Conservation (phyloP, 2,113 vertebrate species). For the Nettapus auritus region DNA sequence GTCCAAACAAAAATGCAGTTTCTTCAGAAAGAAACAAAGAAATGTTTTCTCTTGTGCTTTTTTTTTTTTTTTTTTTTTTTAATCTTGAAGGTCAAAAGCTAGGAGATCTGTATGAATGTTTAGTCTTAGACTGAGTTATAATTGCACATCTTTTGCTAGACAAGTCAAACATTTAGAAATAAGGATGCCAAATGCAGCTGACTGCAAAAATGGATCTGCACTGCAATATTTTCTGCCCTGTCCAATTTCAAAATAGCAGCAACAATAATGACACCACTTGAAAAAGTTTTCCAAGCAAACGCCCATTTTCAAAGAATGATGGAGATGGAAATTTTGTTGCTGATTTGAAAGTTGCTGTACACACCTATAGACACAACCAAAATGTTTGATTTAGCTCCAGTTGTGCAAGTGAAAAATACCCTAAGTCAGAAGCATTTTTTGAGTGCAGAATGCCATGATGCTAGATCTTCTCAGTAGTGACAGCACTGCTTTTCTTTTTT, state of each 20-base stretch:
- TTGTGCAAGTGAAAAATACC: not conserved
- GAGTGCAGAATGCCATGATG: not conserved
- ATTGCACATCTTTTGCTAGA: not conserved
- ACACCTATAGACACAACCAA: not conserved
- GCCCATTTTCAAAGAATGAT: not conserved
- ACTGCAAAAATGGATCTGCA: not conserved
- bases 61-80: not conserved
- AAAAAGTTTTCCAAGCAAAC: not conserved
- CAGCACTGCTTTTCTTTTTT: not conserved
- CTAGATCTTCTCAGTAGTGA: not conserved
- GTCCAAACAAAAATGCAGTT: not conserved
- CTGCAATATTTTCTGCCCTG: not conserved
- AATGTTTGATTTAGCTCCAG: not conserved
- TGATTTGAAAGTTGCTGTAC: not conserved
- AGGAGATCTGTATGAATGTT: not conserved
- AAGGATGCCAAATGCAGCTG: conserved; percentile 1
- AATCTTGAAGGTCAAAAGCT: not conserved
- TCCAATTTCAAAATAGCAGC: not conserved
- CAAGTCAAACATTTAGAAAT: not conserved
- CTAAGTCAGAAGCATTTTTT: not conserved
- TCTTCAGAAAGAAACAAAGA: too few species aligned
- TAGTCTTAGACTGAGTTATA: conserved; percentile 10
- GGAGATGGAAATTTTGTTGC: not conserved
- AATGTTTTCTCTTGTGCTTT: not conserved
- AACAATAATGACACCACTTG: not conserved